Conservation (phyloP, 2,797 vertebrate species). For the Gila robusta region DNA sequence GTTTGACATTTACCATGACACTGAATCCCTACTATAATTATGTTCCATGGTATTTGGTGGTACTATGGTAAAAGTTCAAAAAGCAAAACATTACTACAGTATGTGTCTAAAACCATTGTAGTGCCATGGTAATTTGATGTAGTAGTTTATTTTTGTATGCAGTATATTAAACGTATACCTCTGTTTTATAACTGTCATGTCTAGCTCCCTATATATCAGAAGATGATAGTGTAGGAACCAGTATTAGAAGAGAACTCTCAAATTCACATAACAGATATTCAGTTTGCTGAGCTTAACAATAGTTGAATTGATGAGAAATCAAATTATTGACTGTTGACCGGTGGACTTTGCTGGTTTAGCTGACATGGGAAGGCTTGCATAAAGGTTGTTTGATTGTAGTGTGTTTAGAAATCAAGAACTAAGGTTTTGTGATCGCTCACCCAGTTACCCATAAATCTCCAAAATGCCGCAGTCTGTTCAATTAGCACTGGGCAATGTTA, state of each 20-base stretch:
- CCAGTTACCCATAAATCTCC: neutral
- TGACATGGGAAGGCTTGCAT: neutral
- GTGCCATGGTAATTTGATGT: neutral
- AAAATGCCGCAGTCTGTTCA: constrained; percentile 1
- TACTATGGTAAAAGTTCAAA: neutral
- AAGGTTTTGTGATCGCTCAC: neutral
- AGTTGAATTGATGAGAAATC: neutral
- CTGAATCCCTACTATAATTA: neutral
- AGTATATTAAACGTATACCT: neutral
- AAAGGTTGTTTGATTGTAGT: neutral
- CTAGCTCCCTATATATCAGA: neutral
- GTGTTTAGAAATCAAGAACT: neutral
- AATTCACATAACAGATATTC: neutral
- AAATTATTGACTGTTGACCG: neutral
- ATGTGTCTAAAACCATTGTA: neutral
- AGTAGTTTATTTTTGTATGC: neutral
- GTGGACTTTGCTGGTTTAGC: neutral
- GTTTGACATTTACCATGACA: too few relatives aligned
- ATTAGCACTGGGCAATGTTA: constrained; percentile 34
- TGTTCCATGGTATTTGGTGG: neutral
- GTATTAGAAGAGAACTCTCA: neutral
- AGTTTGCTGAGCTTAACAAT: neutral
- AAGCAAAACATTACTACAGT: neutral
- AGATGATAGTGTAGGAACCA: neutral
- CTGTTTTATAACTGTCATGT: neutral